A percentile compares a stretch with the other conserved stretches of the same genome.
Evolutionary conservation across 2,797 vertebrate species (phyloP).

Genomic region (Philypnodon macrostomus): DNA sequence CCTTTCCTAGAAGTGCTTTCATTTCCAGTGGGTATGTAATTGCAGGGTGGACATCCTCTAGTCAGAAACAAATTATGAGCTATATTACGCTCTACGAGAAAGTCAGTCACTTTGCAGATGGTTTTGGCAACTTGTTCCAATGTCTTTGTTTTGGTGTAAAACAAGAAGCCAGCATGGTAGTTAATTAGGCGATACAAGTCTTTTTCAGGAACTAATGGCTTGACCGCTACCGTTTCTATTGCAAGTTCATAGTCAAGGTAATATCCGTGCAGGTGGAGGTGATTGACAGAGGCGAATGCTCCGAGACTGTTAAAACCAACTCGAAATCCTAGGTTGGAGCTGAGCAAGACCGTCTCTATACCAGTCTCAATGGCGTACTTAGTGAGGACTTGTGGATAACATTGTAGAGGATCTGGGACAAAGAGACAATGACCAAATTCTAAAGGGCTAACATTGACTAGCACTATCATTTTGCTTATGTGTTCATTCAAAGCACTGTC

Average conservation of each 20-base stretch:
- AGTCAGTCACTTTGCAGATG: slow-evolving; percentile 78
- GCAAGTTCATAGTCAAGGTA: slow-evolving; percentile 80
- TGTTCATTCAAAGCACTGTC: background rate
- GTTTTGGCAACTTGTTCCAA: slow-evolving; percentile 58
- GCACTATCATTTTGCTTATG: slow-evolving; percentile 67
- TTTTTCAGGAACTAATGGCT: slow-evolving; percentile 65
- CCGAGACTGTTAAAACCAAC: slow-evolving; percentile 94
- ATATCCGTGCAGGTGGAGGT: slow-evolving; percentile 89
- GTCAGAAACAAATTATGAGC: slow-evolving; percentile 89
- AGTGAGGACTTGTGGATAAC: slow-evolving; percentile 72
- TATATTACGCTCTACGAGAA: slow-evolving; percentile 71
- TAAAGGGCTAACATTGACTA: slow-evolving; percentile 90
- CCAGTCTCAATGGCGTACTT: slow-evolving; percentile 62
- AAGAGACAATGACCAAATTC: slow-evolving; percentile 89
- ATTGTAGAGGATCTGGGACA: slow-evolving; percentile 78
- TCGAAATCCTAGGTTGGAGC: slow-evolving; percentile 81
- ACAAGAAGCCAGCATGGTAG: slow-evolving; percentile 82
- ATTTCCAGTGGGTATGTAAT: background rate
- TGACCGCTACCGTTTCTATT: slow-evolving; percentile 73
- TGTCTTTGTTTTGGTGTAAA: slow-evolving; percentile 71
- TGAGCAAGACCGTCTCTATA: slow-evolving; percentile 85
- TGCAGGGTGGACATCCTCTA: slow-evolving; percentile 76
- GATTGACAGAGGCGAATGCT: slow-evolving; percentile 90
- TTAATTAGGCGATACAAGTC: slow-evolving; percentile 65
- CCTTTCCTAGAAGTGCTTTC: slow-evolving; percentile 60